Evolutionary conservation across 2,113 vertebrate species (phyloP).

Genomic region (western clawed frog (Xenopus tropicalis)): UCB_Xtro_10.0 CM004446.2:38038001-38038500

Average conservation of each 20-base stretch:
- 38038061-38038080: slow-evolving; percentile 16
- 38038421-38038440: not conserved
- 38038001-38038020: too few relatives aligned
- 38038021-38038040: not conserved
- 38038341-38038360: not conserved
- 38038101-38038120: slow-evolving; percentile 34
- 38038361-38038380: not conserved
- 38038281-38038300: not conserved
- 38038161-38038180: slow-evolving; percentile 35
- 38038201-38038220: slow-evolving; percentile 1
- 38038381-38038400: not conserved
- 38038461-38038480: not conserved
- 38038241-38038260: not conserved
- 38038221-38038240: slow-evolving; percentile 5
- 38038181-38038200: slow-evolving; percentile 28
- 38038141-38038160: slow-evolving; percentile 38
- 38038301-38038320: not conserved
- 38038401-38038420: not conserved
- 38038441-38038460: not conserved
- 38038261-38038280: not conserved
- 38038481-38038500: not conserved
- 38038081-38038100: slow-evolving; percentile 18
- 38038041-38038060: slow-evolving; percentile 8
- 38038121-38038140: slow-evolving; percentile 32
- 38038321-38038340: not conserved